These are phyloP conservation scores for Hirtodrosophila trivittata DNA, from an alignment of 2,888 invertebrate species.

Conservation along the genomic window DNA sequence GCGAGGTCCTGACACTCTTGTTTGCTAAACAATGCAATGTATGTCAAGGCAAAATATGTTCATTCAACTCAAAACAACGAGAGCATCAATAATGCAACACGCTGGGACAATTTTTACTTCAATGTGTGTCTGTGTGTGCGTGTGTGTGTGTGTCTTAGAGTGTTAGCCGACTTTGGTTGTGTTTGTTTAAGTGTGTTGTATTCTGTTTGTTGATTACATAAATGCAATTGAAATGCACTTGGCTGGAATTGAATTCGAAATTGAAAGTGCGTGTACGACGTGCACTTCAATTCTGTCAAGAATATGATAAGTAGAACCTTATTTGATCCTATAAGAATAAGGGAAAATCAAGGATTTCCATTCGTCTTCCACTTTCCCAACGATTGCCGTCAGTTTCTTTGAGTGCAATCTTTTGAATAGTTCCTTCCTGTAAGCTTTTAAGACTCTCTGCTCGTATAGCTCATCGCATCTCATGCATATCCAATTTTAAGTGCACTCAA, in stretches of 20 bases:
- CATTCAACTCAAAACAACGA: constrained; percentile 73
- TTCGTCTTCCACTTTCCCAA: no score
- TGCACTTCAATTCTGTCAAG: constrained; percentile 17
- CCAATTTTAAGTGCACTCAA: constrained; percentile 18
- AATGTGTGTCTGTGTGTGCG: neutral
- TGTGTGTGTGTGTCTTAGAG: neutral
- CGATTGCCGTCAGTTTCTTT: no score
- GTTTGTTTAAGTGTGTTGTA: constrained; percentile 7
- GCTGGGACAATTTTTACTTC: constrained; percentile 38
- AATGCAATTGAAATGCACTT: constrained; percentile 69
- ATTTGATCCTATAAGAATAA: no score
- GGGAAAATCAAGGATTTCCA: no score
- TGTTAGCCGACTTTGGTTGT: constrained; percentile 8
- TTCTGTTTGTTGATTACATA: constrained; percentile 68
- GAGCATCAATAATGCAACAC: constrained; percentile 71
- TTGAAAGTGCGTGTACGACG: constrained; percentile 41
- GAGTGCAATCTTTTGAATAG: neutral
- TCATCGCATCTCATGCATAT: neutral
- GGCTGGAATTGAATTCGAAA: constrained; percentile 57
- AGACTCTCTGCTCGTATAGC: neutral
- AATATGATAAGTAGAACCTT: neutral
- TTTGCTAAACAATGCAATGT: constrained; percentile 76
- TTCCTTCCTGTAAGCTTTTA: neutral
- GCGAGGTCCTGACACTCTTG: constrained; percentile 73
- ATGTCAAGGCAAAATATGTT: constrained; percentile 77